Evolutionary conservation across 2,888 invertebrate genomes (phyloP).

Genomic region (Odontomyia ornata): DNA sequence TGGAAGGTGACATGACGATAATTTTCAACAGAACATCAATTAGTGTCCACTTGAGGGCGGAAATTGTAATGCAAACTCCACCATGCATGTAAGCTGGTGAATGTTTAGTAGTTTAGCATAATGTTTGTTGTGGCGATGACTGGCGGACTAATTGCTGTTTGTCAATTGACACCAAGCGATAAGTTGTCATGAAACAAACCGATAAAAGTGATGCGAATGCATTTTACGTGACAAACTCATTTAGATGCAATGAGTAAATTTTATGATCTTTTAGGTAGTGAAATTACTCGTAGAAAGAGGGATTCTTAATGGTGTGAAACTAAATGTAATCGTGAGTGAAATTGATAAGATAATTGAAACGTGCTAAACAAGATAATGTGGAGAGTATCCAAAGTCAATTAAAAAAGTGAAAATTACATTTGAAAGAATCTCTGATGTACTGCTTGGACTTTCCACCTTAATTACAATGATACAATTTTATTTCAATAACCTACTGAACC

Average conservation of each 20-base stretch:
- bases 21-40: slow-evolving; percentile 42
- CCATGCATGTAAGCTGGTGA: background rate
- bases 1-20: slow-evolving; percentile 41
- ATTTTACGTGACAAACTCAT: slow-evolving; percentile 30
- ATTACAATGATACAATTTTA: too few relatives aligned
- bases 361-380: too few relatives aligned
- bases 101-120: background rate
- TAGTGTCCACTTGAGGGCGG: slow-evolving; percentile 35
- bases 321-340: background rate
- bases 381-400: too few relatives aligned
- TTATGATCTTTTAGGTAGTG: background rate
- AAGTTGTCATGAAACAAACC: slow-evolving; percentile 35
- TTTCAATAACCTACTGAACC: too few relatives aligned
- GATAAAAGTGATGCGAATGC: slow-evolving; percentile 24
- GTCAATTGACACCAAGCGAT: background rate
- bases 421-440: too few relatives aligned
- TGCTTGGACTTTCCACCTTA: too few relatives aligned
- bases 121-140: background rate
- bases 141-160: slow-evolving; percentile 17
- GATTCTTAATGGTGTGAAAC: background rate
- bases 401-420: too few relatives aligned
- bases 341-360: too few relatives aligned
- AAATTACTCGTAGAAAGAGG: too few relatives aligned
- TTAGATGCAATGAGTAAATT: background rate
- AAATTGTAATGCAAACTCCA: background rate